Conservation (phyloP, 2,113 vertebrate genomes). For the Aptenodytes forsteri region DNA sequence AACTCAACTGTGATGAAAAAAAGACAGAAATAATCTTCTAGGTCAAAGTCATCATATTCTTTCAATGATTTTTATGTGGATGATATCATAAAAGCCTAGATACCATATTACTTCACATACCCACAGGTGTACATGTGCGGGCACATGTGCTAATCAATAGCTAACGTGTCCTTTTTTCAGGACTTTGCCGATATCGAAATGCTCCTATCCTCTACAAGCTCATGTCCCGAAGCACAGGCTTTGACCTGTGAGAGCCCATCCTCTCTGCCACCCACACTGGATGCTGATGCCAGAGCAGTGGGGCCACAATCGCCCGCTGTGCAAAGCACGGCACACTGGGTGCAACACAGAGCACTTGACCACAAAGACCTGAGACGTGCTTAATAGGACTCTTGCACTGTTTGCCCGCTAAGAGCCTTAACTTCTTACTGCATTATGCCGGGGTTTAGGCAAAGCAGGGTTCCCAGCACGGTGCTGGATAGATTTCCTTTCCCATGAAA, state of each 20-base stretch:
- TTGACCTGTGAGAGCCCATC: background rate
- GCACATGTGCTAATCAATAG: background rate
- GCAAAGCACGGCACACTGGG: accelerated
- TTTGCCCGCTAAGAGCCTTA: slow-evolving; percentile 47
- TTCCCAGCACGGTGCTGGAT: background rate
- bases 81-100: background rate
- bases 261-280: background rate
- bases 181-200: background rate
- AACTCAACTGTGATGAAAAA: background rate
- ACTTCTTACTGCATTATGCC: slow-evolving; percentile 47
- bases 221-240: background rate
- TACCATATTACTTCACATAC: background rate
- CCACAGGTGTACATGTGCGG: background rate
- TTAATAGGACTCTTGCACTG: background rate
- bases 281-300: accelerated
- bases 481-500: slow-evolving; percentile 55
- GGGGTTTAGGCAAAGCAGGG: slow-evolving; percentile 49
- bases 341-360: background rate
- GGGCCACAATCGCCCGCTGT: background rate
- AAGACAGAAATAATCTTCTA: background rate
- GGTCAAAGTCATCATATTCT: background rate
- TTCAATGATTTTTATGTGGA: background rate
- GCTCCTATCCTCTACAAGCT: background rate
- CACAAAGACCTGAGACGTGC: background rate
- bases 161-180: background rate